Base-by-base conservation (phyloP, 1,140 invertebrate genomes). In the Calephelis nemesis region DNA sequence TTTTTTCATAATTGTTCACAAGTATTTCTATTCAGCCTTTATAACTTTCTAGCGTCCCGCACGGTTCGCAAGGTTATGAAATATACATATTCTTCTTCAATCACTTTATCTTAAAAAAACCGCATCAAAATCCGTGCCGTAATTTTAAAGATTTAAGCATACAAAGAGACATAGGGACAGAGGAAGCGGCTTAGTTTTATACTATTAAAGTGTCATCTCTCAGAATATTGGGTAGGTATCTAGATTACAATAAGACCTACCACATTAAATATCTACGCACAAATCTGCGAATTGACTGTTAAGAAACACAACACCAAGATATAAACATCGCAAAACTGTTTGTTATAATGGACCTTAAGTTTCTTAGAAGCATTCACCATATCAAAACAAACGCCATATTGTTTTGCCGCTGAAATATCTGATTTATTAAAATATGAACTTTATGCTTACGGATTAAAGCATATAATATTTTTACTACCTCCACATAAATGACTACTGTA, bases 331-430 rank as follows among this genome's bases (percentile, higher is more conserved):
- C 73, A 78, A 77, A 80, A 84, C 71, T 78, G 78, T 81, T 83
- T 81, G 76, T 79, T 79, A 76, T 75, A 78, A 72, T 76, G 74
- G 76, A 78, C 84, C 81, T 83, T 74, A 75, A 82, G 78, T 84
- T 79, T 81, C 79, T 88, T 87, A 78, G 87, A 86, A 89, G 68
- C 71, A 66, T 72, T 78, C 77, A 71, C 73, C 69, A 74, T 89
- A 85, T 85, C 86, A 88, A 87, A 87, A 87, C 84, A 85, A 65
- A 58, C 13, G 52, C 63, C 49, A 60, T 60, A 58, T 54, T 67
- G 54, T 60, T n/a, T 60, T 60, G 19, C 40, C 7, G 39, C 47
- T 47, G 47, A 66, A 7, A 50, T 6, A 42, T 9, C 7, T 10
- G 62, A 50, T 12, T 63, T 42, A 65, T 58, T 49, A 11, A 10